Evolutionary conservation across 1,140 invertebrate genomes (phyloP), one percentile per base, ranked within the genome.

Genomic region (Drosophila kanapiae): DNA sequence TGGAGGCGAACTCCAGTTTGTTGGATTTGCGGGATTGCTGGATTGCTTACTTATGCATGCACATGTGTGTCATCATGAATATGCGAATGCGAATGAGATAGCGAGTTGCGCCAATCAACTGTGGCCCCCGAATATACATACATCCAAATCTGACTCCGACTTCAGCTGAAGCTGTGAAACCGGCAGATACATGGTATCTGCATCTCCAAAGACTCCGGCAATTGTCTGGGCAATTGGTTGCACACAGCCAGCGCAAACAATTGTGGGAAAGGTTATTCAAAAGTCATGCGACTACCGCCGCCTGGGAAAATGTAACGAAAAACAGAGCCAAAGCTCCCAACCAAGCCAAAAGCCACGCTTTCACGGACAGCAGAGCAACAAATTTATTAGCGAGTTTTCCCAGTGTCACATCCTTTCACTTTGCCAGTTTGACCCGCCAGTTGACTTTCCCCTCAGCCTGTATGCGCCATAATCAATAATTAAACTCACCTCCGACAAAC

Each of bases 201-300:
- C 54, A 75, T 45, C 51, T 58, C 18, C 6, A 48, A 57, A 42
- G 62, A 43, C 77, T 68, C 45, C 29, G 58, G 71, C 83, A 87
- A 87, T 87, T 87, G 83, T 83, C 80, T 83, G 71, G 70, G 84
- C 83, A 87, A 87, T 86, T 85, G 79, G 70, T 60, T 61, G 74
- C 51, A 71, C 61, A 80, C 61, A 80, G 62, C 81, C 65, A 78
- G 69, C 75, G 47, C 71, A 71, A 80, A 88, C 85, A 90, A 88
- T 88, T 88, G 85, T 88, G 85, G 85, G 85, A 88, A 88, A 88
- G 85, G 85, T 88, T 90, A 85, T 47, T 37, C 69, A 69, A 84
- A 85, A 90, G 85, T 90, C 85, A 88, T 90, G 83, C 67, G 62
- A 70, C 67, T 70, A 27, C 54, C 51, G 74, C 51, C 42, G 75